Evolutionary conservation across 2,888 invertebrate species (phyloP), one percentile per base, ranked within the genome.

Genomic region (Blera fallax): DNA sequence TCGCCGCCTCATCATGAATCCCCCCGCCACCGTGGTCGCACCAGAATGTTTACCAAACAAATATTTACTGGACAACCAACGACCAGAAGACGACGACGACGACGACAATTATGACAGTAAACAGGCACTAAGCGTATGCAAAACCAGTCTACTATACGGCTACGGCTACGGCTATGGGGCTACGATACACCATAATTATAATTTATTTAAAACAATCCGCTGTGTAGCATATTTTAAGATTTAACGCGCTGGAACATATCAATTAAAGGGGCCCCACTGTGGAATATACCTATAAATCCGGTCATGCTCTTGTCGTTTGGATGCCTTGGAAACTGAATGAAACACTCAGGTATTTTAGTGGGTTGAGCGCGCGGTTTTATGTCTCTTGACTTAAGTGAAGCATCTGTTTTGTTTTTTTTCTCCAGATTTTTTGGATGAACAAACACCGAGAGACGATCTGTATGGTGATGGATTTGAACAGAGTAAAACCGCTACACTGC

Each of bases 101-200:
- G 34, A 21, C 58, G n/a, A 58, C 7, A 43, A 45, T 16, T 45
- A 27, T 45, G 43, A 62, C 62, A 62, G 62, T 45, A 62, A 62
- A 62, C 62, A 62, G 62, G 29, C 62, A 62, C 11, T 62, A 62
- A 60, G 62, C 27, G 45, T 62, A 62, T 62, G 24, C 62, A 62
- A 62, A 40, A 62, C 62, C 43, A 45, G 62, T 62, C 62, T 18
- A 45, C 43, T 27, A 14, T 32, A 43, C 16, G 14, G 10, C 60
- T 18, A n/a, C n/a, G n/a, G n/a, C n/a, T n/a, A n/a, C n/a, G n/a
- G n/a, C 43, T 27, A 14, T 32, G 29, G 10, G 14, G 10, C 60
- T 18, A 37, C 27, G 43, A 10, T 7, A 24, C 29, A 43, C 27
- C 10, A 62, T 62, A 45, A 62, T 45, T 62, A 62, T 62, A 62